Evolutionary conservation across 2,888 invertebrate genomes (phyloP).

Genomic region (Nephrotoma appendiculata): DNA sequence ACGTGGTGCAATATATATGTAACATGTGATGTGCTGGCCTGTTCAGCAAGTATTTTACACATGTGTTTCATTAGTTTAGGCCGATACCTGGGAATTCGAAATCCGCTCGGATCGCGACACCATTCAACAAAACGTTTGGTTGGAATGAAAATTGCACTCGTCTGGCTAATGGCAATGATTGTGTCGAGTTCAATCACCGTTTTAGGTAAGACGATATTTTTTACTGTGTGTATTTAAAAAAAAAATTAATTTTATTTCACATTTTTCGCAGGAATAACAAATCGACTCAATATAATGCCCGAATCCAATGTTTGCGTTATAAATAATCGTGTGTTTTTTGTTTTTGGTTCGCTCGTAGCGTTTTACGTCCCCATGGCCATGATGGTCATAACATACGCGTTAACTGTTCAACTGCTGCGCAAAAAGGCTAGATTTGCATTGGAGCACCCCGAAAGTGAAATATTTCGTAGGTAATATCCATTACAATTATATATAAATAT

Average conservation of each 20-base stretch:
- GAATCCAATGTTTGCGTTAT: constrained; percentile 60
- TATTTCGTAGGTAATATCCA: constrained; percentile 33
- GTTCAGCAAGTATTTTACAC: constrained; percentile 91
- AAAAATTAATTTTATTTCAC: background rate
- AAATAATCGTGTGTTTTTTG: constrained; percentile 73
- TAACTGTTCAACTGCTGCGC: constrained; percentile 75
- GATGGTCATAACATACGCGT: constrained; percentile 83
- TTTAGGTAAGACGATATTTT: constrained; percentile 43
- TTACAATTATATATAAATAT: background rate
- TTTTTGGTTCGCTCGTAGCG: constrained; percentile 82
- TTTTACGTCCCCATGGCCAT: constrained; percentile 93
- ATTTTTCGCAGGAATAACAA: constrained; percentile 47
- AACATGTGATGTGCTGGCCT: constrained; percentile 90
- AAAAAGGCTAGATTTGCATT: constrained; percentile 62
- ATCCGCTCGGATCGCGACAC: constrained; percentile 74
- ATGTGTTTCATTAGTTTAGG: constrained; percentile 82
- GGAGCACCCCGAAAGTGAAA: constrained; percentile 45
- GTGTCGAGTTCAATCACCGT: constrained; percentile 77
- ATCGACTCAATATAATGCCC: constrained; percentile 68
- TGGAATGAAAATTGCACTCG: constrained; percentile 75
- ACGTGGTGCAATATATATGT: constrained; percentile 91
- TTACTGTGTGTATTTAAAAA: background rate
- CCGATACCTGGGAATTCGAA: constrained; percentile 75
- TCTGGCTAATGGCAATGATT: constrained; percentile 82
- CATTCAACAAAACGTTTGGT: constrained; percentile 71